Base-by-base conservation (phyloP, 2,113 vertebrate species). In the Sakesphorus luctuosus region DNA sequence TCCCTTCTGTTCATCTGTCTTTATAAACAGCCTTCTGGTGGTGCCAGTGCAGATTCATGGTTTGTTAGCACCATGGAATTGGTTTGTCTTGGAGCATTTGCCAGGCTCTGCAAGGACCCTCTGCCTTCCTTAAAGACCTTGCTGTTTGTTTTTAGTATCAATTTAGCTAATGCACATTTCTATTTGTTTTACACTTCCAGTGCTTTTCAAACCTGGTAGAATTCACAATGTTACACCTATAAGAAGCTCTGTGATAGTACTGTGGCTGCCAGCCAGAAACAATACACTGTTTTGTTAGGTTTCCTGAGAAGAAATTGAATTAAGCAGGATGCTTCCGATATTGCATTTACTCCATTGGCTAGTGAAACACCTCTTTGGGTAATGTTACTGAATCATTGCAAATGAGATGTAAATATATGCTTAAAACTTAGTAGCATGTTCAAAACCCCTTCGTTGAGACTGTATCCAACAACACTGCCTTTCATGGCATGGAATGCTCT, bases 251-350 rank as follows among this genome's bases (percentile, higher is more conserved):
- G 2, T 88, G 56, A 47, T 77, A 47, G 84, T 66, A 26, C 43
- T 15, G 55, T 62, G 66, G 71, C 75, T 79, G 73, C 58, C 82
- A 80, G 92, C 74, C 85, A 94, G 84, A 74, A 91, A 61, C 76
- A 86, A 38, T 76, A 33, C 26, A 66, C 46, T 73, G 23, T 58
- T 94, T 83, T 89, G 36, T 84, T 44, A 89, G 24, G 40, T 89
- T 96, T 89, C 71, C 65, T 63, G 74, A 83, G 80, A 62, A 88
- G 58, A 96, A 92, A 76, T 76, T 36, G 71, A 91, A 71, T 56
- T 21, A 62, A 72, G 38, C 20, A 62, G 62, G 10, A 26, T 72
- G 19, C 31, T 53, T 55, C 52, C 21, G n/a, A 16, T 59, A 10
- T 25, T 89, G 55, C 9, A 11, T 79, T 75, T 78, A 38, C 4